These are phyloP conservation scores for Euwallacea similis DNA, from an alignment of 1,140 invertebrate genomes.

Conservation along the genomic window DNA sequence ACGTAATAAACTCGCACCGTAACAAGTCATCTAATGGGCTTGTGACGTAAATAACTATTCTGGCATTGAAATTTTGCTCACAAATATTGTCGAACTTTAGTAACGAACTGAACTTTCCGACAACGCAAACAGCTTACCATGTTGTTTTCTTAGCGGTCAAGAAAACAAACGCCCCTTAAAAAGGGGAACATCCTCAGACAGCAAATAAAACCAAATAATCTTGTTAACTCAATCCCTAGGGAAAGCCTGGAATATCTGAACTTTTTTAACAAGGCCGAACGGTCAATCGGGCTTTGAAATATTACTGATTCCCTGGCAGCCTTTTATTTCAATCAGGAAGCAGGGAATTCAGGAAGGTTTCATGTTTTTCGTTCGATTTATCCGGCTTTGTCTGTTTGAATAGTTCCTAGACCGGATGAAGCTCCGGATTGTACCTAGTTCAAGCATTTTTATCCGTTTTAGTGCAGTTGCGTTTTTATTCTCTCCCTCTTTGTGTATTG, in stretches of 20 bases:
- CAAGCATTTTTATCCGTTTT: neutral
- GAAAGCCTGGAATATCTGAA: conserved; percentile 23
- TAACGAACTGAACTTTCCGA: too few species aligned
- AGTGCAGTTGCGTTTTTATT: too few species aligned
- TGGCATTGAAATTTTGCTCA: too few species aligned
- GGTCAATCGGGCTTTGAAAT: conserved; percentile 33
- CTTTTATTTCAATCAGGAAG: conserved; percentile 33
- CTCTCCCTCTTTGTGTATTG: too few species aligned
- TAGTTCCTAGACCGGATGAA: conserved; percentile 10
- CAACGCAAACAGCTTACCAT: neutral
- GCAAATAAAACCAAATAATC: conserved; percentile 35
- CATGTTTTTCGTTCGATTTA: conserved; percentile 21
- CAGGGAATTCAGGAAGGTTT: conserved; percentile 16
- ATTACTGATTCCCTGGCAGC: conserved; percentile 25
- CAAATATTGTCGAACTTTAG: too few species aligned
- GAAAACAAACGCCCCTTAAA: conserved; percentile 18
- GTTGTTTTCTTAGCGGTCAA: conserved; percentile 16
- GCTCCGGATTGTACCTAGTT: neutral
- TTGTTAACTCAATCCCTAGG: conserved; percentile 28
- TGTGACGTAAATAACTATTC: too few species aligned
- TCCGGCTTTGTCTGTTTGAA: conserved; percentile 8
- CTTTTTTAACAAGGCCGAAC: conserved; percentile 30
- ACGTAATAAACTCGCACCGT: too few species aligned
- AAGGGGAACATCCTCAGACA: conserved; percentile 21
- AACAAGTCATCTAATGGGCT: too few species aligned